Evolutionary conservation across 2,888 invertebrate species (phyloP).

Genomic region (Busseola fusca): DNA sequence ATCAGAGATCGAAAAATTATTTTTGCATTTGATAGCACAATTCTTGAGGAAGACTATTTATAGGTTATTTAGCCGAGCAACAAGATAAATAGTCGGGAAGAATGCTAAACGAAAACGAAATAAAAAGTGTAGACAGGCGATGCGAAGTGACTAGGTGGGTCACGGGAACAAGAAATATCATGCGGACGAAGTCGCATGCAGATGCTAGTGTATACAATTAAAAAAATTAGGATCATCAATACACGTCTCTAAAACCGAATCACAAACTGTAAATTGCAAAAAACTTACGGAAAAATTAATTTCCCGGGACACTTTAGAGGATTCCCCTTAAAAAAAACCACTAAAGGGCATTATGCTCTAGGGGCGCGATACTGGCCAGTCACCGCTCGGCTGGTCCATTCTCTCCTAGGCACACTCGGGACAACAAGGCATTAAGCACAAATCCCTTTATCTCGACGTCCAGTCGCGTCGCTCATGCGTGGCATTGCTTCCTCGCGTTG

Average conservation of each 20-base stretch:
- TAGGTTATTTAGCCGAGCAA: too few relatives aligned
- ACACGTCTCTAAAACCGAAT: not conserved
- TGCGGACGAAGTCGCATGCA: too few relatives aligned
- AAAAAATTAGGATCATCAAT: not conserved
- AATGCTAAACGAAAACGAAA: too few relatives aligned
- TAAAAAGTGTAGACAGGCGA: too few relatives aligned
- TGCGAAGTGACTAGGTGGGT: too few relatives aligned
- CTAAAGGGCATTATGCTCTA: slow-evolving; percentile 13
- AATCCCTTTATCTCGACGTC: slow-evolving; percentile 72
- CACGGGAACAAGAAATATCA: too few relatives aligned
- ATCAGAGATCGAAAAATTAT: too few relatives aligned
- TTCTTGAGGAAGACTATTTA: too few relatives aligned
- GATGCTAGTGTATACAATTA: too few relatives aligned
- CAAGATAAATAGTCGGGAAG: too few relatives aligned
- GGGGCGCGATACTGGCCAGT: slow-evolving; percentile 28
- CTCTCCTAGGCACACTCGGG: slow-evolving; percentile 52
- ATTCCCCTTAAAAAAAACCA: not conserved
- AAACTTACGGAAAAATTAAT: too few relatives aligned
- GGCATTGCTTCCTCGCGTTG: slow-evolving; percentile 65
- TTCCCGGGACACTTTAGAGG: accelerated
- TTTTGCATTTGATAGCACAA: too few relatives aligned
- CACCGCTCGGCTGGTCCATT: slow-evolving; percentile 31
- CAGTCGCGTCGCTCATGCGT: slow-evolving; percentile 70
- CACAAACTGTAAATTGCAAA: not conserved
- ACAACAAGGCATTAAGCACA: slow-evolving; percentile 70